Percentiles rank a stretch among this genome's conserved stretches.
Evolutionary conservation across 1,140 invertebrate species (phyloP).

Genomic region (Zaprionus capensis): DNA sequence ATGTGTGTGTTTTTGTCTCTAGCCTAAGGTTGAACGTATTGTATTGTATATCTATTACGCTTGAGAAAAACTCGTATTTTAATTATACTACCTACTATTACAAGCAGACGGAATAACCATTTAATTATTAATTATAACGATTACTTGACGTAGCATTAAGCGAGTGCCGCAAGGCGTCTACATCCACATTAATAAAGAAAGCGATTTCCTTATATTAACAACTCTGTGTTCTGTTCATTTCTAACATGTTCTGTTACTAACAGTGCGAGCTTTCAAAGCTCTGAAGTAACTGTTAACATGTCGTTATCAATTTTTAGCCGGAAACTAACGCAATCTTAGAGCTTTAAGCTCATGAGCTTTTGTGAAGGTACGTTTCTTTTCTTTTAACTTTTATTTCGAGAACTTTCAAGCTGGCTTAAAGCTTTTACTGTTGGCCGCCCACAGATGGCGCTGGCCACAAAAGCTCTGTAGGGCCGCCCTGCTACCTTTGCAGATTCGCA

Average conservation of each 20-base stretch:
- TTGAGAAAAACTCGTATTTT: conserved; percentile 55
- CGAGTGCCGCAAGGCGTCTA: conserved; percentile 29
- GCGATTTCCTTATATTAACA: conserved; percentile 76
- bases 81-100: conserved; percentile 50
- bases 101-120: conserved; percentile 39
- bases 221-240: neutral
- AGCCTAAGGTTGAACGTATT: conserved; percentile 28
- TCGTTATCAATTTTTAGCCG: neutral
- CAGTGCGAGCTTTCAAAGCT: conserved; percentile 8
- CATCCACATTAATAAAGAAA: conserved; percentile 75
- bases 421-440: neutral
- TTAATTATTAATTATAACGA: conserved; percentile 74
- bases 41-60: conserved; percentile 56
- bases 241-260: neutral
- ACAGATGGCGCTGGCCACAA: conserved; percentile 19
- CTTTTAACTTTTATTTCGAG: neutral
- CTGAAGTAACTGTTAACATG: neutral
- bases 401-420: neutral
- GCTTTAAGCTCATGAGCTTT: conserved; percentile 3
- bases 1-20: conserved; percentile 49
- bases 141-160: conserved; percentile 71
- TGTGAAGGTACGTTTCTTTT: neutral
- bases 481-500: neutral
- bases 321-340: neutral
- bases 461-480: neutral